Conservation (phyloP, 2,113 vertebrate genomes). For the Nothocercus julius region DNA sequence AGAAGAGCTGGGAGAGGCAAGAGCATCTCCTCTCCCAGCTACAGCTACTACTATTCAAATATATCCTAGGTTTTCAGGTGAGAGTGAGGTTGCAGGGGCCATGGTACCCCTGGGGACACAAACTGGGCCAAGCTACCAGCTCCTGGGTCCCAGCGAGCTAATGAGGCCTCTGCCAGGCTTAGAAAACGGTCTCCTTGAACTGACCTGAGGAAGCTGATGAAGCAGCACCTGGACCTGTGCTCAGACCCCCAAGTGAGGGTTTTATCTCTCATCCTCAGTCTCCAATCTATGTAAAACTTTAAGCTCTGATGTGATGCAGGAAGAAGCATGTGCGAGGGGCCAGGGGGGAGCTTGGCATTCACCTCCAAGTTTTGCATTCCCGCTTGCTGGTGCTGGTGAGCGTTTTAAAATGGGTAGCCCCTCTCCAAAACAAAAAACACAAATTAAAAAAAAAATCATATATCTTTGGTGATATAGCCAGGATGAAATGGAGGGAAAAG, state of each 20-base stretch:
- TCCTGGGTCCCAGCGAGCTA: neutral
- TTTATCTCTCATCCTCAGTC: neutral
- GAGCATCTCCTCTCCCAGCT: neutral
- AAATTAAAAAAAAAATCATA: neutral
- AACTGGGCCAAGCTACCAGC: neutral
- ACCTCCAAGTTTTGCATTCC: neutral
- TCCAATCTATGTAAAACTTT: neutral
- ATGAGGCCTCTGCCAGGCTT: neutral
- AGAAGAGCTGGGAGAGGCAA: neutral
- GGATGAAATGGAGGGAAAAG: neutral
- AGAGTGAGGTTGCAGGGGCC: neutral
- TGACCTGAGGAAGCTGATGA: neutral
- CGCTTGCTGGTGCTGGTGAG: neutral
- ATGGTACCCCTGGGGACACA: neutral
- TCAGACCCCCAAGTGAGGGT: neutral
- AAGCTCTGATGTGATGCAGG: rapidly evolving
- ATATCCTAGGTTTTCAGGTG: neutral
- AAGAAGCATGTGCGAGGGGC: rapidly evolving
- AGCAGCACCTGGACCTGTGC: neutral
- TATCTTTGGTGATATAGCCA: neutral
- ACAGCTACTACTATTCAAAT: neutral
- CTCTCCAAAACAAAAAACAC: neutral
- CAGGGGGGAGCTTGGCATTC: neutral
- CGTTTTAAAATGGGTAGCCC: neutral
- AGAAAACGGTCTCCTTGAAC: constrained; percentile 15